Base-by-base conservation (phyloP, 1,140 invertebrate species). In the Dysdera silvatica region DNA sequence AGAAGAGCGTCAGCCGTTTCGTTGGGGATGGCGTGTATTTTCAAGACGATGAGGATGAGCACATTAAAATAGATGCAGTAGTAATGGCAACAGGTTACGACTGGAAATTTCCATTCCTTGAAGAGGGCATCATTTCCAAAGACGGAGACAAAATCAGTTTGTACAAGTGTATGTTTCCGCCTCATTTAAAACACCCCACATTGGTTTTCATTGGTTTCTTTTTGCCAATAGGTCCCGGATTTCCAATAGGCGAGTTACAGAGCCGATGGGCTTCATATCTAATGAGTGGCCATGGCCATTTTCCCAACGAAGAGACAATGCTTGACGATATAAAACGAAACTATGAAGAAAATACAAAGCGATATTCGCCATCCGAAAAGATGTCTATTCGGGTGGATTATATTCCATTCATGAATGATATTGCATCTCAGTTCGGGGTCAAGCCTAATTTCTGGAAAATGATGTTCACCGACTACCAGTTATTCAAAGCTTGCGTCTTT, bases 191-290 rank as follows among this genome's bases (percentile, higher is more conserved):
- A 26, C 72, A 72, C 56, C 10, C 60, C 58, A 76, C 75, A 2
- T 47, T 82, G 29, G 74, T 76, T n/a, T 68, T 81, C 8, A 79
- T 82, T 53, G 81, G 80, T 0, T 74, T 77, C 33, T 67, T 80
- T 43, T 80, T 80, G 68, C 78, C 80, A 48, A 66, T 81, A 33
- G 79, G 80, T 35, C 71, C 77, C 41, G 71, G 82, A 18, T 74
- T 79, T 64, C 80, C 80, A 14, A 75, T 81, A 31, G 71, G 77
- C 7, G 80, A 81, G 70, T 74, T 82, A 32, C 69, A 70, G 26
- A 33, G 35, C 6, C 65, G 69, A 31, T 70, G 68, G 68, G 62
- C 55, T 26, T 52, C 62, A 4, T 40, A 65, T 18, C 7, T 69
- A 3, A 55, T 70, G 28, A 18, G 43, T 16, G 65, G 56, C 2